Conservation (phyloP, 2,888 invertebrate genomes). For the Polymixis flavicincta region DNA sequence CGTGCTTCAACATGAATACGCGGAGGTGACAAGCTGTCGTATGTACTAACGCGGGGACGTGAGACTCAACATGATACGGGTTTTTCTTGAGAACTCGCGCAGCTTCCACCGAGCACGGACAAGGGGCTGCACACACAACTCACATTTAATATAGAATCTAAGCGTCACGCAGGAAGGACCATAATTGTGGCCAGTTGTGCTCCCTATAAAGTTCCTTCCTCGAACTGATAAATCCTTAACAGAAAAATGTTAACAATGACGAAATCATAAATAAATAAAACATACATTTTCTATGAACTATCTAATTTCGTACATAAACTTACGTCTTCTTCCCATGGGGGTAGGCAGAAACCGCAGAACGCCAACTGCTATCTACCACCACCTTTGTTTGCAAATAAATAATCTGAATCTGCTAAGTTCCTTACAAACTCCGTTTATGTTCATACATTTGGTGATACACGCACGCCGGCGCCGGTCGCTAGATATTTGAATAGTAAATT, state of each 20-base stretch:
- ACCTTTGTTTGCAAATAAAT: no score
- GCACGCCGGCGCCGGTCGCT: no score
- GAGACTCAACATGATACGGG: slow-evolving; percentile 44
- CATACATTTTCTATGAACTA: not conserved
- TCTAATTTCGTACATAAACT: not conserved
- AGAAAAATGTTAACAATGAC: not conserved
- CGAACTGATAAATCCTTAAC: not conserved
- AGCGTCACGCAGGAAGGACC: no score
- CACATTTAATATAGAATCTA: no score
- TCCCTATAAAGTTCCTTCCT: no score
- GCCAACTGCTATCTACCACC: no score
- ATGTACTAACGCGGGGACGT: slow-evolving; percentile 27
- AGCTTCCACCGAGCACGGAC: slow-evolving; percentile 34
- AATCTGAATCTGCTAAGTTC: no score
- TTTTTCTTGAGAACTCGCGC: slow-evolving; percentile 45
- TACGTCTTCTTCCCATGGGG: no score
- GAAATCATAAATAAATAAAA: not conserved
- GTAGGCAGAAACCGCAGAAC: no score
- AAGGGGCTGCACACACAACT: slow-evolving; percentile 35
- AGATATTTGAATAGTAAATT: slow-evolving; percentile 4
- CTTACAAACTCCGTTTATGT: no score
- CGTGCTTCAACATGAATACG: slow-evolving; percentile 1
- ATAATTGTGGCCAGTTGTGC: not conserved
- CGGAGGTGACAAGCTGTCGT: slow-evolving; percentile 37
- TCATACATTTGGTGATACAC: no score